Conservation (phyloP, 1,140 invertebrate species). For the Diachasmimorpha longicaudata region DNA sequence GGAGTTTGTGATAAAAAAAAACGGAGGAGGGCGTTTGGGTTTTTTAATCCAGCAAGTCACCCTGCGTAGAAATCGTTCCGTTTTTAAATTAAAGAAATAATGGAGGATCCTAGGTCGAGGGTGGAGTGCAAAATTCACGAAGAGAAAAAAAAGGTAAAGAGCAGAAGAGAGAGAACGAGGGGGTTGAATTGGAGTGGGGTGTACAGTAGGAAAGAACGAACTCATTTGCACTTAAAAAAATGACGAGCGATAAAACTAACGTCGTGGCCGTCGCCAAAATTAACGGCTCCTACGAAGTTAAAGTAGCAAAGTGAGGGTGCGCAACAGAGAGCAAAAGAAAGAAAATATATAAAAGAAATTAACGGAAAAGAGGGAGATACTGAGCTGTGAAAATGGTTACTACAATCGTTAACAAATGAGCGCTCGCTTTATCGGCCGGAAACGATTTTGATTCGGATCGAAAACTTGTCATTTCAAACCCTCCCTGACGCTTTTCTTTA, state of each 20-base stretch:
- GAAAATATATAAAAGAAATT: conserved; percentile 13
- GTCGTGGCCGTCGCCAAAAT: conserved; percentile 44
- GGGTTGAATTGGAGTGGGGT: conserved; percentile 15
- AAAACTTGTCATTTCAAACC: conserved; percentile 53
- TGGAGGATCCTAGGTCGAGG: conserved; percentile 38
- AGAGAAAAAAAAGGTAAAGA: conserved; percentile 13
- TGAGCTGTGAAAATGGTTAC: conserved; percentile 35
- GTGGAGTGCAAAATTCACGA: conserved; percentile 11
- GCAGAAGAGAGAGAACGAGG: conserved; percentile 21
- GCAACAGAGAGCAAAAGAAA: conserved; percentile 15
- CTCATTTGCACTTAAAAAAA: conserved; percentile 64
- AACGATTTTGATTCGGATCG: conserved; percentile 59
- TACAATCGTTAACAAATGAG: conserved; percentile 57
- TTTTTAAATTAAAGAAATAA: conserved; percentile 59
- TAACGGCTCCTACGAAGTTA: conserved; percentile 38
- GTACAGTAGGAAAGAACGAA: conserved; percentile 36
- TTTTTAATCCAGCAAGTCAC: conserved; percentile 52
- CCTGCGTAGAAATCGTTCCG: conserved; percentile 48
- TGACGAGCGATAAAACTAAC: conserved; percentile 62
- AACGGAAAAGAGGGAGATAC: conserved; percentile 32
- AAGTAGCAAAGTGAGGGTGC: conserved; percentile 25
- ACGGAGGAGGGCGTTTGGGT: conserved; percentile 26
- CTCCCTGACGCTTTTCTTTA: conserved; percentile 49
- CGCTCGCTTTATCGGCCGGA: conserved; percentile 58
- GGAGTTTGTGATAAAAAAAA: not conserved